Base-by-base conservation (phyloP, 1,140 invertebrate genomes). In the Ceratoteleas bidentatus region DNA sequence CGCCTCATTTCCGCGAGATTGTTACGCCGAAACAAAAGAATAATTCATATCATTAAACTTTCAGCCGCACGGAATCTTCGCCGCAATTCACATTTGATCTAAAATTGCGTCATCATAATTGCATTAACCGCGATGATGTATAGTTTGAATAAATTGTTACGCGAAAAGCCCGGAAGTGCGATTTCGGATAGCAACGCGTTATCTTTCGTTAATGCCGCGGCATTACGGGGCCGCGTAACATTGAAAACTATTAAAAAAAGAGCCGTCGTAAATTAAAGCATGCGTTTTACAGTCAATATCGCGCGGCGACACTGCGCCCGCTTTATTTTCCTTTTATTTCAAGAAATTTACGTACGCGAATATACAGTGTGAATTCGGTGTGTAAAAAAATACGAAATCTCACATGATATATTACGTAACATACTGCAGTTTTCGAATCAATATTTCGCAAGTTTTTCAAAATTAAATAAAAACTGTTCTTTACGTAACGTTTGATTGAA, bases 321-420 rank as follows among this genome's bases (percentile, higher is more conserved):
- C 14, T 45, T 43, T 72, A 70, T 53, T 45, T 61, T 70, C 6
- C 3, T 60, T 70, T 70, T 70, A 70, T 70, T 60, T 53, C 53
- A 60, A 61, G n/a, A 54, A 60, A 69, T 70, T 70, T 61, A 43
- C 68, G 36, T 50, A 13, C 11, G 8, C 16, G 40, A 24, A 24
- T 24, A 24, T 24, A 24, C 4, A 24, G 4, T 24, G 24, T 24
- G 4, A 1, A 24, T 24, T 24, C 24, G 4, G 1, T 24, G 24
- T 24, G 24, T 24, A 24, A 24, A 24, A n/a, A 24, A 2, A 24
- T 24, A 24, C 24, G 24, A 24, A 24, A 24, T 24, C 4, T 24
- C 24, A 24, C 24, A 24, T 24, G 24, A 24, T n/a, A n/a, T n/a
- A n/a, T n/a, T n/a, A n/a, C n/a, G n/a, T n/a, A n/a, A n/a, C n/a